Conservation (phyloP, 2,113 vertebrate genomes). For the Numida meleagris region DNA sequence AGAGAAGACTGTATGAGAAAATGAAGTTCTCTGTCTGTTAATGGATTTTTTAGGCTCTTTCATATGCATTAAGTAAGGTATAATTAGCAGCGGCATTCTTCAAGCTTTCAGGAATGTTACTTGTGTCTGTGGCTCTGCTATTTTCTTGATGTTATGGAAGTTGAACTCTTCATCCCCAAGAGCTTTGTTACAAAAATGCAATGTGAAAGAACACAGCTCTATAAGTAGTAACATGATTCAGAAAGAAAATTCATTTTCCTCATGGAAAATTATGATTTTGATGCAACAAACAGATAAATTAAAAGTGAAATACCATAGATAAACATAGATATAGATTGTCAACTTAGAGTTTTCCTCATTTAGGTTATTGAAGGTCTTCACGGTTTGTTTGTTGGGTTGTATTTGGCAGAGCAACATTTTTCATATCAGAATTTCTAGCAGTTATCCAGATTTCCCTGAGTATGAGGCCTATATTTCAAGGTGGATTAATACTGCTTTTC, state of each 20-base stretch:
- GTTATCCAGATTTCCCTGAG: background rate
- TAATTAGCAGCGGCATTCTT: slow-evolving; percentile 59
- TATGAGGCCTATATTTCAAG: background rate
- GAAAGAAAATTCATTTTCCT: background rate
- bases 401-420: background rate
- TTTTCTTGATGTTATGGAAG: slow-evolving; percentile 47
- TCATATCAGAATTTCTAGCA: background rate
- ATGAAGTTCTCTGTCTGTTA: slow-evolving; percentile 61
- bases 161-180: background rate
- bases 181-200: background rate
- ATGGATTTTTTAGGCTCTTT: slow-evolving; percentile 54
- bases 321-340: background rate
- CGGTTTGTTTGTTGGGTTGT: background rate
- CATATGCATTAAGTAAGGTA: slow-evolving; percentile 26
- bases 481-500: background rate
- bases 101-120: slow-evolving; percentile 41
- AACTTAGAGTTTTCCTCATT: background rate
- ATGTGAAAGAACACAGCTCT: background rate
- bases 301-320: background rate
- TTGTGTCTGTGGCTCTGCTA: slow-evolving; percentile 24
- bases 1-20: slow-evolving; percentile 48
- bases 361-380: background rate
- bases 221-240: background rate
- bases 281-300: background rate
- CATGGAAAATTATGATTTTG: background rate